Conservation (phyloP, 2,113 vertebrate species). For the Asarcornis scutulata region DNA sequence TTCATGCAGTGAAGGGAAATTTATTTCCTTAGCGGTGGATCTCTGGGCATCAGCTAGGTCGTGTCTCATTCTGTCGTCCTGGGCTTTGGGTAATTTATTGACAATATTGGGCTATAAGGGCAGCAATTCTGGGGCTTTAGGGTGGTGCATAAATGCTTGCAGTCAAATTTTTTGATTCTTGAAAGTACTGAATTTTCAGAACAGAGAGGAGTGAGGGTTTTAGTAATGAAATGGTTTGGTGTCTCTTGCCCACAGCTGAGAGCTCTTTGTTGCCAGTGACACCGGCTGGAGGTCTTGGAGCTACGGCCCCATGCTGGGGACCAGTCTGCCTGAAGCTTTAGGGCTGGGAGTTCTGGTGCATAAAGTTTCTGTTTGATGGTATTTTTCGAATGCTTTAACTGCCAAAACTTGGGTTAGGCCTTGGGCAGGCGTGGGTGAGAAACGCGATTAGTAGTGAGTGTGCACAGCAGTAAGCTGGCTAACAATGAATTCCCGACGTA, state of each 20-base stretch:
- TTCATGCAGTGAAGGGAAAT: constrained; percentile 6
- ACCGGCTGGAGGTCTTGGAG: background rate
- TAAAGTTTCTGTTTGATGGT: fast-evolving
- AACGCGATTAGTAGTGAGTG: background rate
- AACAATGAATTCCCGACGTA: background rate
- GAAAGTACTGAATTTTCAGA: background rate
- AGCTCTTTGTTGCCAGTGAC: background rate
- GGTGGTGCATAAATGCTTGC: background rate
- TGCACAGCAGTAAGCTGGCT: background rate
- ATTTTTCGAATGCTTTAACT: background rate
- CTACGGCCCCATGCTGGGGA: background rate
- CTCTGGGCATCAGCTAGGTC: background rate
- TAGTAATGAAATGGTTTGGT: background rate
- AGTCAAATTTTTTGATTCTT: too few relatives aligned
- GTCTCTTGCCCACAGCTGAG: background rate
- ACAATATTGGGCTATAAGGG: background rate
- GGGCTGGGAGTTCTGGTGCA: background rate
- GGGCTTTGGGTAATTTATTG: background rate
- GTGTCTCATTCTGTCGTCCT: background rate
- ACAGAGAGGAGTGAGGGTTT: background rate
- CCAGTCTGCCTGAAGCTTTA: background rate
- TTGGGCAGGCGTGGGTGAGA: background rate
- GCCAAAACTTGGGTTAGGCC: background rate
- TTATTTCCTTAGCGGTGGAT: constrained; percentile 2
- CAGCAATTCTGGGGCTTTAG: background rate